Percentiles rank a stretch among this genome's conserved stretches.
These are phyloP conservation scores for Drosophila hydei DNA, from an alignment of 1,140 invertebrate genomes.

Conservation along the genomic window DNA sequence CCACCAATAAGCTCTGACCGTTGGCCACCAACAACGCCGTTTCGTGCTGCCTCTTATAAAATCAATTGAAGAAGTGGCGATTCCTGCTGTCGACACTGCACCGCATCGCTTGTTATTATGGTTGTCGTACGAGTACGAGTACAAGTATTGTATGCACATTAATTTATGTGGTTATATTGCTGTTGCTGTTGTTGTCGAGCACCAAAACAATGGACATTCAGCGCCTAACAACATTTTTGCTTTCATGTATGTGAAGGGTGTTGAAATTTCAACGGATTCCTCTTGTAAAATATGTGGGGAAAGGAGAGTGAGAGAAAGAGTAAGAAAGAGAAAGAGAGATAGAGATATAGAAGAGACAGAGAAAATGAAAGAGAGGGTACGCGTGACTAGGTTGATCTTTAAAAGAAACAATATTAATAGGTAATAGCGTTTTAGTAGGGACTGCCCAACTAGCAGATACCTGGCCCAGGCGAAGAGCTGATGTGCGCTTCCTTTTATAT, in stretches of 20 bases:
- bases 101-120: slow-evolving; percentile 38
- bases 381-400: too few species aligned
- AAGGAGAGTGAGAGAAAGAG: too few species aligned
- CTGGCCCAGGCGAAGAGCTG: too few species aligned
- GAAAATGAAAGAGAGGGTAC: background rate
- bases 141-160: slow-evolving; percentile 56
- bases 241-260: slow-evolving; percentile 43
- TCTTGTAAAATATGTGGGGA: slow-evolving; percentile 9
- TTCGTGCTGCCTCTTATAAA: slow-evolving; percentile 46
- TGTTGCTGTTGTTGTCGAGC: slow-evolving; percentile 34
- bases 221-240: slow-evolving; percentile 25
- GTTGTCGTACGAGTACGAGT: slow-evolving; percentile 13
- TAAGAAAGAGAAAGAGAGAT: too few species aligned
- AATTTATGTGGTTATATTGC: slow-evolving; percentile 74
- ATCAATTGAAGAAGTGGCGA: slow-evolving; percentile 79
- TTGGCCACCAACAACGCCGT: slow-evolving; percentile 69
- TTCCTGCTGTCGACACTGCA: slow-evolving; percentile 75
- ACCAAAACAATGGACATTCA: slow-evolving; percentile 60
- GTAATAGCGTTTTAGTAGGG: too few species aligned
- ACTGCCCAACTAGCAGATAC: too few species aligned
- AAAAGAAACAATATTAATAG: too few species aligned
- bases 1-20: slow-evolving; percentile 22
- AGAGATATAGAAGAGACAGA: too few species aligned
- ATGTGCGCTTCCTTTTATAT: too few species aligned
- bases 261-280: slow-evolving; percentile 50